Evolutionary conservation across 2,113 vertebrate genomes (phyloP).

Genomic region (Mustelus asterias): DNA sequence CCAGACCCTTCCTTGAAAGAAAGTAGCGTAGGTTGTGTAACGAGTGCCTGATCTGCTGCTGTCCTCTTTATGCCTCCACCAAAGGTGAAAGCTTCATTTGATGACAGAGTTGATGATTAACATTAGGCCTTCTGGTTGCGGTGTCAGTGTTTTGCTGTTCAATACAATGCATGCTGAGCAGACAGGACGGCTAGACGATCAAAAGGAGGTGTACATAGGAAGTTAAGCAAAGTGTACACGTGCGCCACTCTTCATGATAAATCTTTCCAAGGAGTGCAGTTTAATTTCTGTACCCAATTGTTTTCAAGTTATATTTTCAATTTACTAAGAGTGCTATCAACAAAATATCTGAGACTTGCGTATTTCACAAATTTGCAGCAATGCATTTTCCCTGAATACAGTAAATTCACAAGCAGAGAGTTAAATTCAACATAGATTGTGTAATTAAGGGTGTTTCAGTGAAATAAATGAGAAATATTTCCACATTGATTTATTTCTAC

Average conservation of each 20-base stretch:
- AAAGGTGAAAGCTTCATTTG: not conserved
- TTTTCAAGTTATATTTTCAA: not conserved
- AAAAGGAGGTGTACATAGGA: not conserved
- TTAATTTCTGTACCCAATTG: not conserved
- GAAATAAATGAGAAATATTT: not conserved
- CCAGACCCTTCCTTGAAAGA: not conserved
- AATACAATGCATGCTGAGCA: not conserved
- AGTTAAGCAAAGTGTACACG: not conserved
- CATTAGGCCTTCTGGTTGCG: not conserved
- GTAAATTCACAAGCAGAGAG: not conserved
- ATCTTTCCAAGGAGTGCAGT: not conserved
- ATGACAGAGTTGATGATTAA: not conserved
- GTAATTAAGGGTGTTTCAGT: not conserved
- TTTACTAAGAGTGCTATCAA: not conserved
- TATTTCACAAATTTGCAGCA: not conserved
- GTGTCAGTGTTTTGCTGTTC: not conserved
- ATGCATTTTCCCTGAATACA: not conserved
- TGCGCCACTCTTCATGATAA: not conserved
- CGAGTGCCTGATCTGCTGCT: not conserved
- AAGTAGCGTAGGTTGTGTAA: not conserved
- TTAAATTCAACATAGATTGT: not conserved
- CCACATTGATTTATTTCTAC: not conserved
- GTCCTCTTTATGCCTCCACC: not conserved
- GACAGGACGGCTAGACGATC: not conserved
- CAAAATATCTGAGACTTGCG: not conserved